These are phyloP conservation scores for Ylistrum balloti DNA, from an alignment of 1,140 invertebrate species.

Conservation along the genomic window DNA sequence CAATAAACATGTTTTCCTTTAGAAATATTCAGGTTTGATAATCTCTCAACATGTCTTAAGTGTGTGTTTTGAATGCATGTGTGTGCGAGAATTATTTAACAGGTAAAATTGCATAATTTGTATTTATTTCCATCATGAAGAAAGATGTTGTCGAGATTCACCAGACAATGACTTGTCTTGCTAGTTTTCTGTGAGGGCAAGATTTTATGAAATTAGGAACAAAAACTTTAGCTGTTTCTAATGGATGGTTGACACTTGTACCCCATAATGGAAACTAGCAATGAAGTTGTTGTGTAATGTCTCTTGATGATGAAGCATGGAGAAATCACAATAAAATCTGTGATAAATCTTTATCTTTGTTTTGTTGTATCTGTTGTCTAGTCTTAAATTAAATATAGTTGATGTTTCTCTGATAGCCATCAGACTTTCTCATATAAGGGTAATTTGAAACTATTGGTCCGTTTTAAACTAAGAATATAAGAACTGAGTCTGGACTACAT, in stretches of 20 bases:
- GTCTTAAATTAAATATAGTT: no score
- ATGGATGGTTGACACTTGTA: constrained; percentile 15
- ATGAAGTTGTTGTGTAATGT: not conserved
- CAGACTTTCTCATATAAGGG: no score
- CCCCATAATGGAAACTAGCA: not conserved
- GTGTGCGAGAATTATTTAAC: not conserved
- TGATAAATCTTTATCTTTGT: not conserved
- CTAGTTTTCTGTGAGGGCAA: not conserved
- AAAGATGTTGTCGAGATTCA: not conserved
- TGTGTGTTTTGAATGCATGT: not conserved
- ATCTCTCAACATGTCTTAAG: not conserved
- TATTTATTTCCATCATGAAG: not conserved
- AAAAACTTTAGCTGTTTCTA: constrained; percentile 22
- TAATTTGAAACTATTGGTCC: no score
- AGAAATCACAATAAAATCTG: not conserved
- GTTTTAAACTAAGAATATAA: no score
- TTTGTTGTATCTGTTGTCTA: no score
- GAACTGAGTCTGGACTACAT: no score
- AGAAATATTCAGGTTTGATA: constrained; percentile 24
- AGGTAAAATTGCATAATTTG: not conserved
- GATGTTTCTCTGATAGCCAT: no score
- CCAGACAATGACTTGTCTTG: not conserved
- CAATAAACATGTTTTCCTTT: not conserved
- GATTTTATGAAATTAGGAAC: constrained; percentile 35
- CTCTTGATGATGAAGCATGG: not conserved